Evolutionary conservation across 2,888 invertebrate species (phyloP).

Genomic region (Glyphotaelius pellucidus): DNA sequence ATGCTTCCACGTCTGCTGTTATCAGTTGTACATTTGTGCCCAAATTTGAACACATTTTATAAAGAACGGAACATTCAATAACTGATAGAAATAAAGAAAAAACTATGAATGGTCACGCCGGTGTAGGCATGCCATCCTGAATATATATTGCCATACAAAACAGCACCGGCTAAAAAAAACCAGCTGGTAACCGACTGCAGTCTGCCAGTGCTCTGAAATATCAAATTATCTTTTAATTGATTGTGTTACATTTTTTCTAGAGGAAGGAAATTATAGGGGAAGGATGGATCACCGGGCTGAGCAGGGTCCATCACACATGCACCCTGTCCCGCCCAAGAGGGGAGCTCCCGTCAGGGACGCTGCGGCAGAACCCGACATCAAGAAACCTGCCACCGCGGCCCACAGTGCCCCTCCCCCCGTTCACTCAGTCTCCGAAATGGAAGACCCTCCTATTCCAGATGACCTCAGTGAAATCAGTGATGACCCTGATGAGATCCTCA

Average conservation of each 20-base stretch:
- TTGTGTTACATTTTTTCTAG: slow-evolving; percentile 8
- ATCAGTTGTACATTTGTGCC: no score
- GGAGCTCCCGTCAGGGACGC: slow-evolving; percentile 68
- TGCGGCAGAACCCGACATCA: slow-evolving; percentile 72
- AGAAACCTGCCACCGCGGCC: slow-evolving; percentile 71
- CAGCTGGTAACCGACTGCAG: no score
- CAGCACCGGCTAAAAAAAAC: no score
- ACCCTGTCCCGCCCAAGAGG: slow-evolving; percentile 70
- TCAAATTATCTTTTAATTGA: not conserved
- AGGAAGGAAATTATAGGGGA: slow-evolving; percentile 73
- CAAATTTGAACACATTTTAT: no score
- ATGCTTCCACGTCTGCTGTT: no score
- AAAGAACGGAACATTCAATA: no score
- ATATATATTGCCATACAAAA: no score
- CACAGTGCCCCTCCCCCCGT: slow-evolving; percentile 68
- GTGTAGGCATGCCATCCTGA: no score
- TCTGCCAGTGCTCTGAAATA: no score
- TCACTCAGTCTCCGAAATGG: slow-evolving; percentile 71
- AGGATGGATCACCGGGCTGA: slow-evolving; percentile 72
- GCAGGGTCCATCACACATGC: slow-evolving; percentile 71
- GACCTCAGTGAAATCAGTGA: slow-evolving; percentile 93
- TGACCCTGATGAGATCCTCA: slow-evolving; percentile 91
- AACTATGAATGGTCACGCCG: no score
- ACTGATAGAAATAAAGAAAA: no score
- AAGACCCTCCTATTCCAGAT: slow-evolving; percentile 79